Percentiles rank a stretch among this genome's conserved stretches.
These are phyloP conservation scores for Ceratina calcarata DNA, from an alignment of 1,140 invertebrate species.

Conservation along the genomic window DNA sequence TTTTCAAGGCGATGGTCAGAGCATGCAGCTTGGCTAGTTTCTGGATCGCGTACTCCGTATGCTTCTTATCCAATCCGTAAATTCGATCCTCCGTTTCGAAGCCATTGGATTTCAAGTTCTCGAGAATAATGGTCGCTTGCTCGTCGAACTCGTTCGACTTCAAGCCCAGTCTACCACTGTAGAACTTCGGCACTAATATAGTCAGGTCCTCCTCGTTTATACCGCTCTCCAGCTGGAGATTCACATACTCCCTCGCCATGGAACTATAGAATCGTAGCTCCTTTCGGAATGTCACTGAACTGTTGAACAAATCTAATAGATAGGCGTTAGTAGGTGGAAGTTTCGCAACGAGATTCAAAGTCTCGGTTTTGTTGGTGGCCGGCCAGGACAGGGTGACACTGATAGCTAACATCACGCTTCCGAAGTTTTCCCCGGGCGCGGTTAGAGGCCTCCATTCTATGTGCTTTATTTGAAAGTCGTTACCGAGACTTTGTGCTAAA, in stretches of 20 bases:
- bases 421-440: constrained; percentile 83
- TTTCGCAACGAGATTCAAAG: constrained; percentile 81
- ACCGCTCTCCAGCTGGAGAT: constrained; percentile 79
- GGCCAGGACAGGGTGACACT: constrained; percentile 62
- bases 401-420: constrained; percentile 81
- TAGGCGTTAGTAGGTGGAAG: constrained; percentile 82
- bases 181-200: constrained; percentile 79
- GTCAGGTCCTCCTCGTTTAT: constrained; percentile 74
- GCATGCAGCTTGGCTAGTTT: constrained; percentile 82
- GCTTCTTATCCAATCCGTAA: constrained; percentile 78
- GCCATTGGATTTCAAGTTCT: constrained; percentile 81
- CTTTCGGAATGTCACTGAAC: constrained; percentile 82
- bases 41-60: constrained; percentile 79
- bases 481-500: constrained; percentile 63
- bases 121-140: constrained; percentile 81
- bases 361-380: constrained; percentile 63
- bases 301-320: constrained; percentile 81
- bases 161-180: constrained; percentile 81
- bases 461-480: constrained; percentile 60
- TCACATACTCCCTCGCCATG: constrained; percentile 78
- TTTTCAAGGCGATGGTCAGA: constrained; percentile 79
- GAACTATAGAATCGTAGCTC: constrained; percentile 82
- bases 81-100: constrained; percentile 81
- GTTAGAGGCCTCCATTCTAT: constrained; percentile 77
- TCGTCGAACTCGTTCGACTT: constrained; percentile 78